phyloP scores from a whole-genome alignment of 2,113 vertebrate genomes.

The Scophthalmus maximus region DNA sequence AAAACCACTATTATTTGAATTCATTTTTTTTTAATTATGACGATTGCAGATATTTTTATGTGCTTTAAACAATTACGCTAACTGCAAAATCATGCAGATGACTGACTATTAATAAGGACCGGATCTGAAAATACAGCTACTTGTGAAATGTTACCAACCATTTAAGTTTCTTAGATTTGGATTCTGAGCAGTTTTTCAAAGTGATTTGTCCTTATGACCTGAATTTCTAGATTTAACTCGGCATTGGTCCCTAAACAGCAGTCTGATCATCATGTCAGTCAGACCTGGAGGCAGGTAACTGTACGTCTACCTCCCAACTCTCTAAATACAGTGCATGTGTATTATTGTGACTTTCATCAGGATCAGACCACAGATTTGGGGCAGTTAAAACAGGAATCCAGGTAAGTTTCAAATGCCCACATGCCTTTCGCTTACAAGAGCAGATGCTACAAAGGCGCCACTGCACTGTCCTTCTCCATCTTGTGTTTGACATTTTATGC shows the following conservation, averaged over 20 bases:
- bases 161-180: conserved; percentile 27
- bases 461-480: not conserved
- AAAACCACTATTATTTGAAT: not conserved
- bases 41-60: not conserved
- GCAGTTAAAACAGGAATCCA: conserved; percentile 24
- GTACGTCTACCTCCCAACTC: not conserved
- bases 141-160: conserved; percentile 56
- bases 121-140: not conserved
- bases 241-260: not conserved
- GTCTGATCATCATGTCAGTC: conserved; percentile 40
- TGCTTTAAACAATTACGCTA: not conserved
- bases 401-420: conserved; percentile 4
- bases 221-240: conserved; percentile 31
- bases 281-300: not conserved
- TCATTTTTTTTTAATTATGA: too few species aligned
- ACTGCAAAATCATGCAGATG: not conserved
- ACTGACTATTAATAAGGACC: not conserved
- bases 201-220: not conserved
- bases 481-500: not conserved
- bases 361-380: conserved; percentile 29
- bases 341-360: conserved; percentile 16
- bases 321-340: not conserved
- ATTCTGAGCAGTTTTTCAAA: conserved; percentile 7
- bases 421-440: not conserved
- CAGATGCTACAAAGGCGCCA: conserved; percentile 4